Evolutionary conservation across 2,113 vertebrate species (phyloP), one percentile per base, ranked within the genome.

Genomic region (Junco hyemalis): DNA sequence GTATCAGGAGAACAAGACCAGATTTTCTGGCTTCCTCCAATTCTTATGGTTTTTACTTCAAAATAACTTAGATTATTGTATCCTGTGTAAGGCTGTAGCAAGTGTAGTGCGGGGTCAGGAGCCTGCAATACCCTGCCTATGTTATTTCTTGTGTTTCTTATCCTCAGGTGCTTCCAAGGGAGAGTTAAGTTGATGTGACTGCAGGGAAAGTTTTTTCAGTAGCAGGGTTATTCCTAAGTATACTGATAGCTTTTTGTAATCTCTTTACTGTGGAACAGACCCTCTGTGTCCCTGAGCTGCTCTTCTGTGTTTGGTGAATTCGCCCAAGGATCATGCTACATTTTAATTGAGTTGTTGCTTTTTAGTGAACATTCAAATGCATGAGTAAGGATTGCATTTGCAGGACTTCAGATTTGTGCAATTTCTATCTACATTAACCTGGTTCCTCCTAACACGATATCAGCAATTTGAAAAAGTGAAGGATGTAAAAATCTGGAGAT

Each of bases 341-440:
- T 86, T 73, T 86, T 86, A 77, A 86, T 59, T 14, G 21, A 20
- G 13, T 56, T 65, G 14, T 61, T 90, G 38, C 28, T 92, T 81
- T 81, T 77, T 76, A 95, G 76, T 1, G 12, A 92, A 57, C 6
- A 9, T 72, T 60, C n/a, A 79, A n/a, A 25, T 65, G 5, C 25
- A 31, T 31, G 25, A 90, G 24, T 82, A 88, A 76, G 29, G 35
- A 31, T 15, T 68, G 9, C 15, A 7, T 50, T 73, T 89, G 90
- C 65, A 65, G 17, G 35, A 72, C 12, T 66, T 88, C 60, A 90
- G 79, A 91, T 88, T 56, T 92, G 68, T 95, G 85, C 90, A 87
- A 83, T 59, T 97, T 89, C 61, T 82, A 33, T 85, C 84, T 28
- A 44, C 51, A 50, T 96, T 94, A 88, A 73, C 35, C 16, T 95